Evolutionary conservation across 2,888 invertebrate genomes (phyloP), one percentile per base, ranked within the genome.

Genomic region (Biston stratarius): DNA sequence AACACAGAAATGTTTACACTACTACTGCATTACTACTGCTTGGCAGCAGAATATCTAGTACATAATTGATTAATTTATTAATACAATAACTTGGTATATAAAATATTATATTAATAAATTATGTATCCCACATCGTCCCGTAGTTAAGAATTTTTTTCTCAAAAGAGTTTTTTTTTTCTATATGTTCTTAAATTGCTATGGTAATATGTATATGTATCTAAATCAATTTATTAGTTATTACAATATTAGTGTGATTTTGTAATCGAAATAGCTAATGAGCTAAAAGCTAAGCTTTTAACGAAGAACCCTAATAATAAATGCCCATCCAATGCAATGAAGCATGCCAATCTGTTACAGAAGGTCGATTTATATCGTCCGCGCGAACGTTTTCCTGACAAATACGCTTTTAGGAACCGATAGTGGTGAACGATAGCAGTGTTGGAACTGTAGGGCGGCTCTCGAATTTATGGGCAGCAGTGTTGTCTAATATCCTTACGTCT

Each of bases 301-400:
- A 24, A 42, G 42, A 55, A 44, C 40, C 48, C 24, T 33, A 14
- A 47, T n/a, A 14, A 47, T 40, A 59, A 59, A 59, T 33, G 33
- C 40, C 48, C 8, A 45, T 36, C 12, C 12, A 58, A 11, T 34
- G 64, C 48, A 60, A 40, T 52, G 40, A 59, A 59, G 53, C 42
- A 42, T 48, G 60, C 9, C 56, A 42, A 56, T 65, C 65, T 65
- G 65, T 59, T 38, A 44, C 60, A 63, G 64, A 45, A 55, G 60
- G 53, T 65, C 69, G 55, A 72, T 73, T 70, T 70, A 73, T 73
- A 64, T 53, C 70, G 56, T 61, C 59, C 60, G 66, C 52, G 60
- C 63, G 52, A 70, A 63, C 61, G 60, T 76, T 74, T 73, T 63
- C 69, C 72, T 67, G 74, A 74, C 73, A 72, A 77, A 75, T 74